Evolutionary conservation across 2,888 invertebrate genomes (phyloP).

Genomic region (Baronia brevicornis): DNA sequence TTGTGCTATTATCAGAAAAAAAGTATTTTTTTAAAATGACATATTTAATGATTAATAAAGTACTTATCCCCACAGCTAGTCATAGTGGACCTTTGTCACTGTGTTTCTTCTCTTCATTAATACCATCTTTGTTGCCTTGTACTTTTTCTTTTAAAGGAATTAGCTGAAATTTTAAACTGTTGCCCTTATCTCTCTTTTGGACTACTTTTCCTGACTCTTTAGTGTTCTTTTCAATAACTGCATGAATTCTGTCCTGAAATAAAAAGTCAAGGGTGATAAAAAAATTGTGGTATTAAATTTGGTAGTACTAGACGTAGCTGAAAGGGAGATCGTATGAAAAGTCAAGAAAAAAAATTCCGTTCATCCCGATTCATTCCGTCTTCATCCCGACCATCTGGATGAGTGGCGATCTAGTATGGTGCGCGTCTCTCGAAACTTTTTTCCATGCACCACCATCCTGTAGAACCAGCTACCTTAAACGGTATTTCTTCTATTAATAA

Average conservation of each 20-base stretch:
- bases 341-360: too few species aligned
- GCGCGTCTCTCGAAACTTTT: too few species aligned
- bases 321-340: too few species aligned
- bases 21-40: constrained; percentile 40
- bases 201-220: constrained; percentile 72
- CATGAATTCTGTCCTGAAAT: constrained; percentile 77
- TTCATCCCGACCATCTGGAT: too few species aligned
- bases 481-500: too few species aligned
- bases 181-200: constrained; percentile 78
- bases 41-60: constrained; percentile 47
- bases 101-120: constrained; percentile 25
- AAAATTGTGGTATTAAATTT: background rate
- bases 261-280: constrained; percentile 3
- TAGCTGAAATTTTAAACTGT: constrained; percentile 78
- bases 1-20: constrained; percentile 21
- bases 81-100: constrained; percentile 52
- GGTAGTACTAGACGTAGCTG: background rate
- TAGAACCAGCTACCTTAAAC: too few species aligned
- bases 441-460: too few species aligned
- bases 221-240: constrained; percentile 69
- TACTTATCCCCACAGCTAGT: constrained; percentile 47
- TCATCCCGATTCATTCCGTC: too few species aligned
- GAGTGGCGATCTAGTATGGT: too few species aligned
- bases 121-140: constrained; percentile 23
- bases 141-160: constrained; percentile 55